A percentile compares a stretch with the other conserved stretches of the same genome.
Conservation (phyloP, 2,113 vertebrate genomes). For the Henicopernis longicauda region DNA sequence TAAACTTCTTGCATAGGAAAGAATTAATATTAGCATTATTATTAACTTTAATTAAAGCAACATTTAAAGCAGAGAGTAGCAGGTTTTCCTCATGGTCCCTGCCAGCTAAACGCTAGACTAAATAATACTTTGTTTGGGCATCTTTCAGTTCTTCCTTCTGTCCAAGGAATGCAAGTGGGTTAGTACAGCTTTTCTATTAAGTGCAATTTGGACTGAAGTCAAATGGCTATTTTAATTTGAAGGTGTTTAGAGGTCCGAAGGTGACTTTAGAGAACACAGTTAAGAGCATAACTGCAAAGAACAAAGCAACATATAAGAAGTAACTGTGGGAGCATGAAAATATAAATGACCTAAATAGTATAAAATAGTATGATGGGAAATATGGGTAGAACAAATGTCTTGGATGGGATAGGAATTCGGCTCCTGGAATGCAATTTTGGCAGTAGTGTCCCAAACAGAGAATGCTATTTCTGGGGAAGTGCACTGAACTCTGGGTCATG, state of each 20-base stretch:
- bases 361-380: conserved; percentile 43
- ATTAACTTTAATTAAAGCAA: conserved; percentile 3
- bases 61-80: background rate
- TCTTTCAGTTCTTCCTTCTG: background rate
- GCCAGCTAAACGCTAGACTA: conserved; percentile 12
- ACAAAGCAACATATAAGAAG: background rate
- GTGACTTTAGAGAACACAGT: background rate
- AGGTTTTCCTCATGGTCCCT: background rate
- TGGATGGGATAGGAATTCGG: conserved; percentile 7
- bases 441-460: conserved; percentile 6
- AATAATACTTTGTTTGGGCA: conserved; percentile 33
- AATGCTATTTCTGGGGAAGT: conserved; percentile 44
- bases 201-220: background rate
- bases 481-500: background rate
- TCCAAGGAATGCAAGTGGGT: background rate
- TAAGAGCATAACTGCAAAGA: background rate
- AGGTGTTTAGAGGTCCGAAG: conserved; percentile 20
- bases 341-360: background rate
- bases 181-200: background rate
- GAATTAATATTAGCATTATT: background rate
- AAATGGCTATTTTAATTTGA: background rate
- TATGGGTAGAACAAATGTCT: background rate
- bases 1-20: background rate
- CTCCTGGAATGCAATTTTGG: conserved; percentile 32
- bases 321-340: background rate